phyloP scores from a whole-genome alignment of 2,113 vertebrate species.

The Melanocharis versteri region DNA sequence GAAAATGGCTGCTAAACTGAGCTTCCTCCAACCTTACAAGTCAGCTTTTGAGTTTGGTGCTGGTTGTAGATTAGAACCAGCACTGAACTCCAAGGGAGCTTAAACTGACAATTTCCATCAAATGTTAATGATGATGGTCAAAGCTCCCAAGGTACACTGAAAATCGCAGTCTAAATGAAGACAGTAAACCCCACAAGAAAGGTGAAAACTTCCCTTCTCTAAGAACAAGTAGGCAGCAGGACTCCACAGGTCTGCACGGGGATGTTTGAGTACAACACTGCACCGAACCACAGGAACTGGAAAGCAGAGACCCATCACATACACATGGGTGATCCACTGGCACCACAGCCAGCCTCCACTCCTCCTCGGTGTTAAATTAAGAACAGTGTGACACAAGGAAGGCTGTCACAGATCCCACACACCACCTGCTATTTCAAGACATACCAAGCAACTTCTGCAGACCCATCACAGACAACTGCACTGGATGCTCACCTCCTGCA shows the following conservation, averaged over 20 bases:
- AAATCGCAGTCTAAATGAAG: background rate
- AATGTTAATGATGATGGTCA: background rate
- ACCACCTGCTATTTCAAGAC: background rate
- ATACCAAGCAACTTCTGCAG: background rate
- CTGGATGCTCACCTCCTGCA: background rate
- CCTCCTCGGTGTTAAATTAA: background rate
- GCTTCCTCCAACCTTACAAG: background rate
- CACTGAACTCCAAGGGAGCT: background rate
- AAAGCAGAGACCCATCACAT: background rate
- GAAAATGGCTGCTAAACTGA: background rate
- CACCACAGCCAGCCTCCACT: background rate
- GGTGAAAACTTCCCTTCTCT: background rate
- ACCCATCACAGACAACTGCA: background rate
- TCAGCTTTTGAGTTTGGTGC: background rate
- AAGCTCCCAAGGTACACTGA: background rate
- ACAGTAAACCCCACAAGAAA: background rate
- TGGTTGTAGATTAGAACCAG: background rate
- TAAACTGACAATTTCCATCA: background rate
- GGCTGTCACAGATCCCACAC: background rate
- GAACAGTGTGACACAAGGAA: background rate
- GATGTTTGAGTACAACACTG: background rate
- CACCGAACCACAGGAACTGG: fast-evolving
- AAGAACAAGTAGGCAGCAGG: background rate
- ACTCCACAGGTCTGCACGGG: background rate
- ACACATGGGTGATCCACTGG: background rate